Conservation (phyloP, 2,113 vertebrate genomes). For the Notarius lentiginosus region DNA sequence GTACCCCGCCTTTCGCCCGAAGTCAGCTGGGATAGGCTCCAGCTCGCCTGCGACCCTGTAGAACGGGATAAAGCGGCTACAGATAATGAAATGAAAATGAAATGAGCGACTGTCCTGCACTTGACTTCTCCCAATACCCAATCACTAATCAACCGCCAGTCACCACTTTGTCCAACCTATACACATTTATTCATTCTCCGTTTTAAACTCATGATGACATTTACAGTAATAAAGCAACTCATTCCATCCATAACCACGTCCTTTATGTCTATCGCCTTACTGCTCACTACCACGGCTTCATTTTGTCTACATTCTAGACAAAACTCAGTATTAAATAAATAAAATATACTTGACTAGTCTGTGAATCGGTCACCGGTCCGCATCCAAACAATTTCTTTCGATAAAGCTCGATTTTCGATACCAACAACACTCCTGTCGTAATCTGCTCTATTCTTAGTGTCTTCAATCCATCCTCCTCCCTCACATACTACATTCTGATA, state of each 20-base stretch:
- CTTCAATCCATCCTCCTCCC: not conserved
- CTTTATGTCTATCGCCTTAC: not conserved
- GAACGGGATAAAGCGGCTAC: too few species aligned
- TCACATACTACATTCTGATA: not conserved
- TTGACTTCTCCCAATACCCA: not conserved
- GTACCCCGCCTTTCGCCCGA: too few species aligned
- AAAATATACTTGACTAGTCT: not conserved
- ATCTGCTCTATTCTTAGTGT: not conserved
- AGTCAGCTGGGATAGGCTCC: too few species aligned
- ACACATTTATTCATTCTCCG: not conserved
- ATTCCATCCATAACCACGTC: not conserved
- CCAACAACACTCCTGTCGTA: not conserved
- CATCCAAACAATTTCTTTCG: not conserved
- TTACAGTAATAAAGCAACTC: not conserved
- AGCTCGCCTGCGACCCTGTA: too few species aligned
- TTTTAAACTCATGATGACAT: not conserved
- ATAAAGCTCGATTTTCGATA: not conserved
- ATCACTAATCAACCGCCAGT: not conserved
- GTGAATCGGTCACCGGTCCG: not conserved
- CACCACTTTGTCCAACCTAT: not conserved
- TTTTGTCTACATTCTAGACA: not conserved
- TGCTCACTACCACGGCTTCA: not conserved
- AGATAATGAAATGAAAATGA: too few species aligned
- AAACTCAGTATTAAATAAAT: not conserved
- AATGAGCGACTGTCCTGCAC: too few species aligned